Evolutionary conservation across 2,797 vertebrate genomes (phyloP).

Genomic region (Gambusia yucatana): DNA sequence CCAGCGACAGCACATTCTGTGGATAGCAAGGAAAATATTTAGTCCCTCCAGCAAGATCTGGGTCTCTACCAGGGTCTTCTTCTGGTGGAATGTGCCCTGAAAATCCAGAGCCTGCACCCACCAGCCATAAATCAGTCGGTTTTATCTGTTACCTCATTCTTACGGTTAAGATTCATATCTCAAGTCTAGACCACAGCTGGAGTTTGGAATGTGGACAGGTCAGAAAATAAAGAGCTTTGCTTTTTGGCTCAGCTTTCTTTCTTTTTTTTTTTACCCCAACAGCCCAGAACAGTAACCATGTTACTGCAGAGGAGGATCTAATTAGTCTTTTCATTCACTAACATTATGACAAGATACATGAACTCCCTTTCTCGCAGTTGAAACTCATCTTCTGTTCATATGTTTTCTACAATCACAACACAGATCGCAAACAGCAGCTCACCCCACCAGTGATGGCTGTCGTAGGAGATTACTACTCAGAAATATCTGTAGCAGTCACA

Average conservation of each 20-base stretch:
- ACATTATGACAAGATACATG: not conserved
- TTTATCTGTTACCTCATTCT: not conserved
- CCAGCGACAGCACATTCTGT: not conserved
- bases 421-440: not conserved
- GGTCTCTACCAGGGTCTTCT: too few species aligned
- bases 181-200: not conserved
- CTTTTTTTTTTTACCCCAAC: not conserved
- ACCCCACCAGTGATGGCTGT: conserved; percentile 80
- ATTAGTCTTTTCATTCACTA: not conserved
- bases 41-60: too few species aligned
- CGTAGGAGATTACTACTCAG: conserved; percentile 82
- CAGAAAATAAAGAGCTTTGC: not conserved
- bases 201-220: not conserved
- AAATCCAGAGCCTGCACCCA: not conserved
- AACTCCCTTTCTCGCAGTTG: not conserved
- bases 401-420: not conserved
- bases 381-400: not conserved
- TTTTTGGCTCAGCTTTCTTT: not conserved
- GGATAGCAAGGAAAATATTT: not conserved
- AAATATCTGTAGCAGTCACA: conserved; percentile 85
- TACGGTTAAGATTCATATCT: not conserved
- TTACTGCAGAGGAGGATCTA: not conserved
- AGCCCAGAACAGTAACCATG: not conserved
- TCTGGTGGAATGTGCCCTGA: not conserved
- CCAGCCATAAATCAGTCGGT: too few species aligned